Base-by-base conservation (phyloP, 2,888 invertebrate genomes). In the Erebia palarica region DNA sequence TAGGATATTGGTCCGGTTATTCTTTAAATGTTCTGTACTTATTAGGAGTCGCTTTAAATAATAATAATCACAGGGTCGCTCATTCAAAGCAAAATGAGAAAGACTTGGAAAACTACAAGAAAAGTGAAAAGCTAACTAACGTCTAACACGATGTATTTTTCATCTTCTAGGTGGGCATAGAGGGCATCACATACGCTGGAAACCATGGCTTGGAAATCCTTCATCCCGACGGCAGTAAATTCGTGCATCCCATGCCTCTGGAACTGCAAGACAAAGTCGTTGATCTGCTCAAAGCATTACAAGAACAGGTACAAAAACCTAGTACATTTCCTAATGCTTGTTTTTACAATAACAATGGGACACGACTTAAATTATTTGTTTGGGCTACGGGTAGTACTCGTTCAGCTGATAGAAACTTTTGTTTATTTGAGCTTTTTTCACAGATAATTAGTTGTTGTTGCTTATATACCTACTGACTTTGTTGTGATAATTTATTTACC, bases 161-260 rank as follows among this genome's bases (percentile, higher is more conserved):
- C 44, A 44, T 44, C 21, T 67, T 59, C n/a, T 82, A 95, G 95
- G 95, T 98, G 64, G 97, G 97, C 16, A 97, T 98, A 74, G 97
- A 97, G 78, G 97, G 97, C 73, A 97, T 98, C 72, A 98, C 98
- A 0, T 98, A 98, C 83, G 98, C 98, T 0, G 98, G 98, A 49
- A 97, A 96, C 87, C 97, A 98, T 82, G 98, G 97, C 0, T 86
- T 98, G 73, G 97, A 98, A 91, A 97, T 98, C 81, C 87, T 97
- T 13, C 98, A 98, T 86, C 97, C 98, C 0, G 98, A 98, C 81
- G 97, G 97, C 69, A 97, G 97, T 81, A 97, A 96, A 88, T 98
- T 98, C 83, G 97, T 97, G 0, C 97, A 97, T 87, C 97, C 98
- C 0, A 97, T 98, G 97, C 98, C 98, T 0, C 95, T 96, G 75